A percentile compares a stretch with the other conserved stretches of the same genome.
Evolutionary conservation across 2,113 vertebrate genomes (phyloP).

Genomic region (Cervus canadensis): DNA sequence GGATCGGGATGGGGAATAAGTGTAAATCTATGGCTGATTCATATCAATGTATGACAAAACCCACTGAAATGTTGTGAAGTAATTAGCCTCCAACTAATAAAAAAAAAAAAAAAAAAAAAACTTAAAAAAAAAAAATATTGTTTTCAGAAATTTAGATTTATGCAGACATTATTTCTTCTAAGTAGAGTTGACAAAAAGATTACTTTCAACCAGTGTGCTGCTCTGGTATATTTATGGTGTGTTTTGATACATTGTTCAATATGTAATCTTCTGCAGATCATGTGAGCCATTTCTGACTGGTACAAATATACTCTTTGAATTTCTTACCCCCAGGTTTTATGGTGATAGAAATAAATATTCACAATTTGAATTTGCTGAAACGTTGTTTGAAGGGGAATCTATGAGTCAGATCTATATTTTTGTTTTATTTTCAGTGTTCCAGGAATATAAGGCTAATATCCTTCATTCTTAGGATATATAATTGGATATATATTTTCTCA

Average conservation of each 20-base stretch:
- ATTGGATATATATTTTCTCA: neutral
- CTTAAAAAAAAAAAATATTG: too few relatives aligned
- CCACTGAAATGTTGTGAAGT: too few relatives aligned
- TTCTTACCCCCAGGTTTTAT: neutral
- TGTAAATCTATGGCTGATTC: too few relatives aligned
- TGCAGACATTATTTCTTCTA: neutral
- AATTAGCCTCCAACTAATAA: too few relatives aligned
- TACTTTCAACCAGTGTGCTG: neutral
- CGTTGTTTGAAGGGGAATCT: neutral
- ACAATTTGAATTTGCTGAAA: neutral
- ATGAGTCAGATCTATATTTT: neutral
- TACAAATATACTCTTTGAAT: neutral
- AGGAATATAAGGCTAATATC: neutral
- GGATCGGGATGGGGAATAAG: too few relatives aligned
- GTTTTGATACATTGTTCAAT: neutral
- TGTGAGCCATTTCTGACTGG: neutral
- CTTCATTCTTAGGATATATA: neutral
- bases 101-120: too few relatives aligned
- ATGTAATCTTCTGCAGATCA: neutral
- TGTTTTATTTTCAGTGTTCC: neutral
- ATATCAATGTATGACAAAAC: too few relatives aligned
- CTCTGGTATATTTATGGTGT: neutral
- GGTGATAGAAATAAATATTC: neutral
- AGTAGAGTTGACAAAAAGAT: neutral
- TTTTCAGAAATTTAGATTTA: slow-evolving; percentile 15